These are phyloP conservation scores for Physella acuta DNA, from an alignment of 1,140 invertebrate species.

Conservation along the genomic window DNA sequence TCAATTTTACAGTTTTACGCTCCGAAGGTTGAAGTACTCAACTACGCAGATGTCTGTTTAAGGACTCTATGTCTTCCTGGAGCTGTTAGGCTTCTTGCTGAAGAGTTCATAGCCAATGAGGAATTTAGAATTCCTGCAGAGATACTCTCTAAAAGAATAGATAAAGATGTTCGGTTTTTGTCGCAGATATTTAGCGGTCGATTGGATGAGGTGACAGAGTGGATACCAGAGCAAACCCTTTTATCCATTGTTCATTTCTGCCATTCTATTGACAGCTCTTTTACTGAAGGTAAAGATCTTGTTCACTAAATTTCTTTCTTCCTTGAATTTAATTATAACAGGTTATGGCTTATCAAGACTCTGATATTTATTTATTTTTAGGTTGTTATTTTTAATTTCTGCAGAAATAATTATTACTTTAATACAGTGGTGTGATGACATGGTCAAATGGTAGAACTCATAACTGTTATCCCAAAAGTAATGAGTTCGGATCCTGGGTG, in stretches of 20 bases:
- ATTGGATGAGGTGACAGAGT: not conserved
- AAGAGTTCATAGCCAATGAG: conserved; percentile 1
- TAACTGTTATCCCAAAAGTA: too few species aligned
- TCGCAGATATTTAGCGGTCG: not conserved
- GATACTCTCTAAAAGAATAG: not conserved
- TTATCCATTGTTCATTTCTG: not conserved
- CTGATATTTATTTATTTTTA: too few species aligned
- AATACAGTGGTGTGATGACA: too few species aligned
- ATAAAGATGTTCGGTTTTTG: conserved; percentile 2
- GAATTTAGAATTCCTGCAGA: conserved; percentile 2
- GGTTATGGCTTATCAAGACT: too few species aligned
- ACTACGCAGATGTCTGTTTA: conserved; percentile 2
- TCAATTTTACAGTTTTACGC: not conserved
- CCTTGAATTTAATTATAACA: too few species aligned
- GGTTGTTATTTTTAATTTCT: too few species aligned
- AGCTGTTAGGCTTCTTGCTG: not conserved
- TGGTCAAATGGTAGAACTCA: too few species aligned
- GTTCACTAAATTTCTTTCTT: too few species aligned
- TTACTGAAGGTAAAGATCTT: conserved; percentile 5
- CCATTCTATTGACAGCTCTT: conserved; percentile 7
- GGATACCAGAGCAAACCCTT: not conserved
- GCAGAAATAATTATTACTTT: too few species aligned
- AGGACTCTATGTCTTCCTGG: conserved; percentile 10
- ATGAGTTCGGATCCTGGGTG: too few species aligned
- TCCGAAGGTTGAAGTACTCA: not conserved